Base-by-base conservation (phyloP, 2,113 vertebrate species). In the Antechinus stuartii region DNA sequence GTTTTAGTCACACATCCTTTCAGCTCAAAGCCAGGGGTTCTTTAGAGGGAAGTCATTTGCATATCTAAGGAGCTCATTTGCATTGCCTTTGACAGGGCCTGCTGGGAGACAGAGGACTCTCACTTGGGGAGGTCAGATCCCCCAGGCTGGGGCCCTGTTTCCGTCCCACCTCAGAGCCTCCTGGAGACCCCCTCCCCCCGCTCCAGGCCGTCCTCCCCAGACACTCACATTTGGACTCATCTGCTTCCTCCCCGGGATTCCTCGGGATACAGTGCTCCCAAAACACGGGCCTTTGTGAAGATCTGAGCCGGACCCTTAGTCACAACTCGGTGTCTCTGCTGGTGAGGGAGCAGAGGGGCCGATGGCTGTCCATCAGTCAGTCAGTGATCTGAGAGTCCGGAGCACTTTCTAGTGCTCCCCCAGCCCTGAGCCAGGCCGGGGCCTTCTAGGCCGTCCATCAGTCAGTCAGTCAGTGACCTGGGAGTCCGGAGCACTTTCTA, bases 61-160 rank as follows among this genome's bases (percentile, higher is more conserved):
- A 97, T 96, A 53, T 97, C 90, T 96, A 96, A 96, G 92, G 95
- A 84, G 23, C 76, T 96, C 30, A 95, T 96, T 96, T 97, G 91
- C 93, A 96, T 96, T 68, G 35, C 55, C 57, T 94, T 91, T 89
- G 92, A 91, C 94, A 84, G n/a, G n/a, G 68, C 68, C n/a, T 84
- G 68, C 68, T 84, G 68, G 68, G 68, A 84, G n/a, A 42, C 35
- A 0, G 68, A 42, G 68, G 68, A 84, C 35, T n/a, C 6, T 1
- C 68, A 23, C 68, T 84, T 42, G n/a, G 68, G 68, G 68, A 84
- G 68, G 68, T 84, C 68, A 84, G 68, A 84, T 42, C 35, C 68
- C 68, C 68, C n/a, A 84, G 68, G 68, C 68, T 84, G 68, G 68
- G 42, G 68, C n/a, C 68, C 68, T 16, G 42, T 42, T 84, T 42